Evolutionary conservation across 1,140 invertebrate genomes (phyloP).

Genomic region (Trachelipus rathkii): DNA sequence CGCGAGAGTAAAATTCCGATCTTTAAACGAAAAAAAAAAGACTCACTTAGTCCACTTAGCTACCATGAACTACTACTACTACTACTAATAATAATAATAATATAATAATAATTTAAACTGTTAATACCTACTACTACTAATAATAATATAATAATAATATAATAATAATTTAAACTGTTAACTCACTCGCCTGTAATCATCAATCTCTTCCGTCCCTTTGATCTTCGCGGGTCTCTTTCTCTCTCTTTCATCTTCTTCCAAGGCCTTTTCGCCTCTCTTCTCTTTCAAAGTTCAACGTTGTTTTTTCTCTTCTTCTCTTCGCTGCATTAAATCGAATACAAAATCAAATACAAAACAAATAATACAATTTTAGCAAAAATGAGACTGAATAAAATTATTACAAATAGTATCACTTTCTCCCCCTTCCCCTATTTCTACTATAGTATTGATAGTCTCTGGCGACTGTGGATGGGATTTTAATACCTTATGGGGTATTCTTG

Average conservation of each 20-base stretch:
- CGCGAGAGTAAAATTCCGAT: no score
- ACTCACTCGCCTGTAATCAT: constrained; percentile 26
- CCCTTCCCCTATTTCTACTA: background rate
- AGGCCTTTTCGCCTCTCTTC: constrained; percentile 36
- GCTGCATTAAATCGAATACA: constrained; percentile 23
- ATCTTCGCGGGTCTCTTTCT: constrained; percentile 35
- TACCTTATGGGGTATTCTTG: no score
- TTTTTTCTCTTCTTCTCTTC: constrained; percentile 41
- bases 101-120: background rate
- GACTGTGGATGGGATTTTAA: no score
- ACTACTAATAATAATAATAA: no score
- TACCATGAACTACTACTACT: no score
- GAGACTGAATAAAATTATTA: background rate
- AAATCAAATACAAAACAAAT: constrained; percentile 4
- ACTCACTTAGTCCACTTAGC: no score
- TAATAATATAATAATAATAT: background rate
- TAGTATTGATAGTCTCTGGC: no score
- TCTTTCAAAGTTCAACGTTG: constrained; percentile 41
- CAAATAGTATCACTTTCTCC: background rate
- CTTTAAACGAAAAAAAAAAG: no score
- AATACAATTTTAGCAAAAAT: background rate
- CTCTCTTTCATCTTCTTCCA: constrained; percentile 39
- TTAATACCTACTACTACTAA: no score
- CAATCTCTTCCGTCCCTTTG: constrained; percentile 37
- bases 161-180: background rate